phyloP scores from a whole-genome alignment of 2,888 invertebrate species.

The Pollenia angustigena region DNA sequence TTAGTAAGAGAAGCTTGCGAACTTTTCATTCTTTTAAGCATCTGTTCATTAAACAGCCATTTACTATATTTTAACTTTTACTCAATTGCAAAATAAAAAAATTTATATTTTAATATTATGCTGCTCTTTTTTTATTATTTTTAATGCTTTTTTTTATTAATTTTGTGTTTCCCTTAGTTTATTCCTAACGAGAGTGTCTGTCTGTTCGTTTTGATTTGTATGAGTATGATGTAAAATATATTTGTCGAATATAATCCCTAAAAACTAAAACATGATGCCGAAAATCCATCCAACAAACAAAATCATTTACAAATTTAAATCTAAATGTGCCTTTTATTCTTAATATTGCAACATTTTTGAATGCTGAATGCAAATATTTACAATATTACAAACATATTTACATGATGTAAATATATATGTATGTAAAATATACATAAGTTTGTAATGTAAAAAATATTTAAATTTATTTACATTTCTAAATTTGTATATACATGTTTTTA shows the following conservation, averaged over 20 bases:
- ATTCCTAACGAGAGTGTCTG: slow-evolving; percentile 39
- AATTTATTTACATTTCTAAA: background rate
- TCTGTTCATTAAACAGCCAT: slow-evolving; percentile 9
- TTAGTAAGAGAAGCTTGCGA: background rate
- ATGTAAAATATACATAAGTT: background rate
- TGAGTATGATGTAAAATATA: slow-evolving; percentile 29
- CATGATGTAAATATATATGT: background rate
- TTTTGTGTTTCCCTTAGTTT: slow-evolving; percentile 36
- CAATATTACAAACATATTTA: background rate
- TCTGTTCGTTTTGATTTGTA: background rate
- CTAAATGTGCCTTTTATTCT: slow-evolving; percentile 13
- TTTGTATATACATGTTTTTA: background rate
- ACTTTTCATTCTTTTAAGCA: slow-evolving; percentile 14
- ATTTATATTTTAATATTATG: slow-evolving; percentile 40
- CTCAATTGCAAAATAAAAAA: slow-evolving; percentile 49
- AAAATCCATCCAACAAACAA: slow-evolving; percentile 25
- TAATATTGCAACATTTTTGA: slow-evolving; percentile 39
- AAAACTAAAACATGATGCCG: slow-evolving; percentile 35
- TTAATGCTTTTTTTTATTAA: slow-evolving; percentile 4
- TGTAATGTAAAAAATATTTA: slow-evolving; percentile 1
- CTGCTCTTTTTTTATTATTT: slow-evolving; percentile 7
- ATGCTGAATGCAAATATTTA: slow-evolving; percentile 28
- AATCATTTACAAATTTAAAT: slow-evolving; percentile 26
- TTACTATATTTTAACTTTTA: slow-evolving; percentile 6
- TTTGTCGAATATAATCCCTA: slow-evolving; percentile 16